phyloP scores from a whole-genome alignment of 2,797 vertebrate species.

The Anabacerthia variegaticeps region DNA sequence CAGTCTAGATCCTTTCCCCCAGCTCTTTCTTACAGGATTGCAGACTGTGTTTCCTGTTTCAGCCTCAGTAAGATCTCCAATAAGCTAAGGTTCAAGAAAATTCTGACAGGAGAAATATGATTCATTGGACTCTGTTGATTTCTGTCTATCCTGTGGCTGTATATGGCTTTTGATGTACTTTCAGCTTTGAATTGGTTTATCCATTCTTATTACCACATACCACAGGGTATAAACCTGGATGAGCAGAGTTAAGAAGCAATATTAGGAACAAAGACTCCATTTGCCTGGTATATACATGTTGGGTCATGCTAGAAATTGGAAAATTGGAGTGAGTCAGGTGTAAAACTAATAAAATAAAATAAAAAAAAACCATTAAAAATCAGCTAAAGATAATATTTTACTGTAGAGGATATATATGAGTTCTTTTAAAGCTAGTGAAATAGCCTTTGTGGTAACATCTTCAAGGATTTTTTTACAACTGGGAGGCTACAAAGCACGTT shows the following conservation, averaged over 20 bases:
- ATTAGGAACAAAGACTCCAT: neutral
- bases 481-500: neutral
- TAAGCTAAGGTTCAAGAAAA: neutral
- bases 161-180: neutral
- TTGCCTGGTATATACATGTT: neutral
- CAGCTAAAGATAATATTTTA: neutral
- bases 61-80: neutral
- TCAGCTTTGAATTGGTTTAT: neutral
- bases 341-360: neutral
- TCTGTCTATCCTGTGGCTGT: neutral
- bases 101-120: neutral
- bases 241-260: neutral
- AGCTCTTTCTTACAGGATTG: neutral
- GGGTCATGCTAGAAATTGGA: neutral
- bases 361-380: neutral
- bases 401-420: neutral
- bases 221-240: neutral
- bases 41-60: neutral
- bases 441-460: neutral
- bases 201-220: neutral
- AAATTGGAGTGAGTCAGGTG: neutral
- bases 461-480: neutral
- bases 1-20: neutral
- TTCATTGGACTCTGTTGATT: neutral
- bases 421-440: neutral